Percentiles rank a stretch among this genome's conserved stretches.
Evolutionary conservation across 1,140 invertebrate species (phyloP).

Genomic region (Cephus cinctus): DNA sequence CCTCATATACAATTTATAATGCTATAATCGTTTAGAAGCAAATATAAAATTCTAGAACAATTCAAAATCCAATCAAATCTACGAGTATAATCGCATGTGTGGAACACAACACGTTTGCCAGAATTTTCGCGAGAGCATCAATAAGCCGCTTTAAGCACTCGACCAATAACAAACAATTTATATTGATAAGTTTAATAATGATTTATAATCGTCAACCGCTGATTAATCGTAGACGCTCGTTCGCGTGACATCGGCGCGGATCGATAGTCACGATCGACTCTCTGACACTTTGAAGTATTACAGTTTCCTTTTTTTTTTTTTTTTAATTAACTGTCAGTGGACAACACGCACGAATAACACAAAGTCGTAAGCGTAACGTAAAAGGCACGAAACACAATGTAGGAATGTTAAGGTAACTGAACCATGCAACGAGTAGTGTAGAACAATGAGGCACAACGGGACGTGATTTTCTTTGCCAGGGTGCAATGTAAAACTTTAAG

Average conservation of each 20-base stretch:
- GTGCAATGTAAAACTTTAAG: too few species aligned
- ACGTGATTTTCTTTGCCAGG: too few species aligned
- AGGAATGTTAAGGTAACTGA: constrained; percentile 55
- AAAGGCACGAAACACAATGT: constrained; percentile 56
- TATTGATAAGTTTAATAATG: too few species aligned
- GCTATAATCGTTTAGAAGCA: too few species aligned
- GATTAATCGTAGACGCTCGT: too few species aligned
- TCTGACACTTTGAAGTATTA: constrained; percentile 2
- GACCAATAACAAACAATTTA: too few species aligned
- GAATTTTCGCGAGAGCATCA: too few species aligned
- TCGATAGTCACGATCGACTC: too few species aligned
- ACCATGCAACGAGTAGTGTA: constrained; percentile 58
- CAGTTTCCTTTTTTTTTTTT: constrained; percentile 1
- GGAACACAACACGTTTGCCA: constrained; percentile 4
- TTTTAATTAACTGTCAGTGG: constrained; percentile 13
- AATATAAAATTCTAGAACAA: too few species aligned
- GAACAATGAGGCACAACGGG: neutral
- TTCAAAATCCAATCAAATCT: constrained; percentile 32
- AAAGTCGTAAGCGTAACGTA: constrained; percentile 36
- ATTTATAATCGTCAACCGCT: too few species aligned
- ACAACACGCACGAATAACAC: constrained; percentile 26
- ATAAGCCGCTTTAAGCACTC: too few species aligned
- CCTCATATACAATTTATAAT: constrained; percentile 26
- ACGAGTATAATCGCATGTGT: constrained; percentile 26
- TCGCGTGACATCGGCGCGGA: too few species aligned